Evolutionary conservation across 2,797 vertebrate genomes (phyloP).

Genomic region (Cossypha heuglini): DNA sequence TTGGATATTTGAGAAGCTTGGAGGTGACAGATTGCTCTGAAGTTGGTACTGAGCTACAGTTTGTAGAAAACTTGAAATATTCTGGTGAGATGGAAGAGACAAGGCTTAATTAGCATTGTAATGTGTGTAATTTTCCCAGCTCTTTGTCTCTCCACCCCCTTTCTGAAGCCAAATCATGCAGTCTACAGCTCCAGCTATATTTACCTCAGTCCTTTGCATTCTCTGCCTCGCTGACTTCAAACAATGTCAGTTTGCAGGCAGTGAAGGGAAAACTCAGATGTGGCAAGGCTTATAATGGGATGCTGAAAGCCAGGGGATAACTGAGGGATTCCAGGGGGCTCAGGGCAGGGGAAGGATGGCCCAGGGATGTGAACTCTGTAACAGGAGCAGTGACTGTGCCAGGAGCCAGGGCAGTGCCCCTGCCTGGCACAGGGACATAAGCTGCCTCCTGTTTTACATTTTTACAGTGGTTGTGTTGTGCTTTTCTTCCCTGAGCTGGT

Average conservation of each 20-base stretch:
- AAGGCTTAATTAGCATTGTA: background rate
- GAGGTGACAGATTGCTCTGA: background rate
- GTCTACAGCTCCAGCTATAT: background rate
- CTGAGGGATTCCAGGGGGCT: background rate
- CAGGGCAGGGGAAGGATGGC: background rate
- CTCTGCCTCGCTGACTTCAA: background rate
- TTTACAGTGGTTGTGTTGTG: background rate
- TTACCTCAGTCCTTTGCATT: background rate
- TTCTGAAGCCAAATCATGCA: background rate
- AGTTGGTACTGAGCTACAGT: background rate
- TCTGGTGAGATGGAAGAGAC: background rate
- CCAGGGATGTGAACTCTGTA: accelerated
- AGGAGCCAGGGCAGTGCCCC: background rate
- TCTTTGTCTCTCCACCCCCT: background rate
- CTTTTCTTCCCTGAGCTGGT: background rate
- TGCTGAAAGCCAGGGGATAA: background rate
- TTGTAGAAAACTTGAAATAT: background rate
- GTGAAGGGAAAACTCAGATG: background rate
- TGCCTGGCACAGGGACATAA: background rate
- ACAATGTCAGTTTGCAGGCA: background rate
- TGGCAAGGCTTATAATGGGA: background rate
- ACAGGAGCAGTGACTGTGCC: background rate
- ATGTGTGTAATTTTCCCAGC: background rate
- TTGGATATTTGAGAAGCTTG: background rate
- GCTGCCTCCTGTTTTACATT: background rate